Percentiles rank a stretch among this genome's conserved stretches.
Conservation (phyloP, 2,888 invertebrate genomes). For the Imbricaverruca yamaguchii region DNA sequence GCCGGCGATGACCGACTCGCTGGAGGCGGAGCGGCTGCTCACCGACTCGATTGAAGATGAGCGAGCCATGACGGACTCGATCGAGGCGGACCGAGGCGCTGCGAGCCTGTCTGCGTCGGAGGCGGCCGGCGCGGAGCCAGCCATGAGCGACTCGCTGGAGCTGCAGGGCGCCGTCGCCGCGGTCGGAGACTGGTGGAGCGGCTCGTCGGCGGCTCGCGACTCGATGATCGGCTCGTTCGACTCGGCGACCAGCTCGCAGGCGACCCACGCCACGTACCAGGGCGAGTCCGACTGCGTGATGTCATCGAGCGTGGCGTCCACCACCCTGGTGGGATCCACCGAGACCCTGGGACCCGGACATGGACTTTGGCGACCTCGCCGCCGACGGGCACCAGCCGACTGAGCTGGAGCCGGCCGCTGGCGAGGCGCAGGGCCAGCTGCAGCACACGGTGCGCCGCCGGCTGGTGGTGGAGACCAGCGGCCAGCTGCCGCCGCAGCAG, state of each 20-base stretch:
- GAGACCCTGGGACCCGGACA: conserved; percentile 41
- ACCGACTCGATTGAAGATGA: conserved; percentile 4
- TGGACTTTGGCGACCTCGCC: conserved; percentile 12
- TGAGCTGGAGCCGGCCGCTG: conserved; percentile 47
- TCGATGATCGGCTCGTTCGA: neutral
- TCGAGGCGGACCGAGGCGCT: neutral
- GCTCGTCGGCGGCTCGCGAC: neutral
- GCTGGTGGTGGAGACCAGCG: conserved; percentile 38
- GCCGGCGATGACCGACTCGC: neutral
- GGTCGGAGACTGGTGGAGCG: neutral
- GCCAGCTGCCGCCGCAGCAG: conserved; percentile 24
- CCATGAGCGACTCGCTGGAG: neutral
- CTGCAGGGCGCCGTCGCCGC: neutral
- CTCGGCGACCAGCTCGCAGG: conserved; percentile 58
- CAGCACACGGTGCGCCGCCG: conserved; percentile 47
- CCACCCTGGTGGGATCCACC: conserved; percentile 69
- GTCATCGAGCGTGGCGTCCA: conserved; percentile 76
- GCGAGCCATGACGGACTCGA: neutral
- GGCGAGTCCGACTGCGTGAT: conserved; percentile 76
- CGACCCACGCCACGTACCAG: conserved; percentile 73
- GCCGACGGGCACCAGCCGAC: conserved; percentile 39
- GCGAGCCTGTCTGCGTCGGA: no score
- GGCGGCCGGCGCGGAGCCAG: no score
- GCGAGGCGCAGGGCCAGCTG: conserved; percentile 51
- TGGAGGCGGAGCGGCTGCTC: conserved; percentile 20